A percentile compares a stretch with the other conserved stretches of the same genome.
These are phyloP conservation scores for Nibea albiflora DNA, from an alignment of 2,113 vertebrate genomes.

Conservation along the genomic window DNA sequence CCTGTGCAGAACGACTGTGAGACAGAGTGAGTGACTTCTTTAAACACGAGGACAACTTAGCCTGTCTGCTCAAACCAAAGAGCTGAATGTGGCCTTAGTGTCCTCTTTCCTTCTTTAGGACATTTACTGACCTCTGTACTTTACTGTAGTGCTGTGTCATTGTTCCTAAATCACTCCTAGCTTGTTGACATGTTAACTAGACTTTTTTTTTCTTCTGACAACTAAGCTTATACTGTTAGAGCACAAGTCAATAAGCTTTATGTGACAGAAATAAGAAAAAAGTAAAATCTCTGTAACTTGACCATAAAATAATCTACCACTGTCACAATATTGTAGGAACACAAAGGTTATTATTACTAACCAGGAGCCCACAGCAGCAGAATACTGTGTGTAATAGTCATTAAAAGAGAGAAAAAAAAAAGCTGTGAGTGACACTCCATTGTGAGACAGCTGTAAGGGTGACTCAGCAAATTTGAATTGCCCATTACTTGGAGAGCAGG, in stretches of 20 bases:
- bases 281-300: background rate
- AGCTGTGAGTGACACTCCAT: background rate
- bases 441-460: constrained; percentile 17
- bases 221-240: background rate
- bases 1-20: constrained; percentile 79
- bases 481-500: constrained; percentile 17
- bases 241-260: too few species aligned
- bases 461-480: constrained; percentile 57
- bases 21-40: constrained; percentile 76
- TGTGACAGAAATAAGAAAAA: background rate
- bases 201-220: background rate
- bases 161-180: background rate
- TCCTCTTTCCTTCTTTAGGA: background rate
- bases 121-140: background rate
- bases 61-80: background rate
- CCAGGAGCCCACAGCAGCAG: background rate
- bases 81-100: background rate
- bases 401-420: background rate
- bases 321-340: background rate
- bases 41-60: background rate
- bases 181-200: background rate
- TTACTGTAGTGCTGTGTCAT: background rate
- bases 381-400: background rate
- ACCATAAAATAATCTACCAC: background rate
- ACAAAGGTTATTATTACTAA: background rate